Base-by-base conservation (phyloP, 1,140 invertebrate genomes). In the Leptinotarsa defecta region DNA sequence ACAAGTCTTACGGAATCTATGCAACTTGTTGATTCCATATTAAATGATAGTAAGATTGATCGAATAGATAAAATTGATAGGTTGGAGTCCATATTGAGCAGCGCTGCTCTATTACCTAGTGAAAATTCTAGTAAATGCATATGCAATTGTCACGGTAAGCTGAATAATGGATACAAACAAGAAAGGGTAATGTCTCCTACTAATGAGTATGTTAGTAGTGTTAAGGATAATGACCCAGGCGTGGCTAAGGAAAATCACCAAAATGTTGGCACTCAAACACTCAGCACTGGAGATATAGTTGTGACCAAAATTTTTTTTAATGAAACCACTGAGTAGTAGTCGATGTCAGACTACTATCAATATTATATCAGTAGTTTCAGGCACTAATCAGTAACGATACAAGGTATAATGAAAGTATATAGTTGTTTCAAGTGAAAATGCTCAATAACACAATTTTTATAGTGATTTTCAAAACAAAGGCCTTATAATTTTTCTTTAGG, bases 241-340 rank as follows among this genome's bases (percentile, higher is more conserved):
- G 15, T 68, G 2, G 73, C 72, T 17, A 83, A 82, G 48, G 77
- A 79, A 19, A 80, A 82, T 67, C 77, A 81, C 68, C 48, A 27
- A 64, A 87, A 91, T 77, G 86, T 90, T 27, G 90, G 89, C 27
- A 93, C 92, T 73, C 95, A 97, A 85, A 97, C 95, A 2, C 86
- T 96, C 17, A 96, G 94, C 81, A 97, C 95, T n/a, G 95, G 95
- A 69, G 95, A 96, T 85, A 95, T 97, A 84, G 95, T 96, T 27
- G 95, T 96, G 78, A 96, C 95, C 65, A 94, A 94, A 87, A 94
- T 96, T 79, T 95, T 91, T 86, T 94, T 94, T 85, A 91, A 91
- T 67, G 93, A 94, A 76, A 87, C 86, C 62, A 86, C 78, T 68
- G 83, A 84, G 13, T 80, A 34, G 34, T 43, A 43, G 8, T 43